phyloP scores from a whole-genome alignment of 2,797 vertebrate species.

The Lithobates pipiens region DNA sequence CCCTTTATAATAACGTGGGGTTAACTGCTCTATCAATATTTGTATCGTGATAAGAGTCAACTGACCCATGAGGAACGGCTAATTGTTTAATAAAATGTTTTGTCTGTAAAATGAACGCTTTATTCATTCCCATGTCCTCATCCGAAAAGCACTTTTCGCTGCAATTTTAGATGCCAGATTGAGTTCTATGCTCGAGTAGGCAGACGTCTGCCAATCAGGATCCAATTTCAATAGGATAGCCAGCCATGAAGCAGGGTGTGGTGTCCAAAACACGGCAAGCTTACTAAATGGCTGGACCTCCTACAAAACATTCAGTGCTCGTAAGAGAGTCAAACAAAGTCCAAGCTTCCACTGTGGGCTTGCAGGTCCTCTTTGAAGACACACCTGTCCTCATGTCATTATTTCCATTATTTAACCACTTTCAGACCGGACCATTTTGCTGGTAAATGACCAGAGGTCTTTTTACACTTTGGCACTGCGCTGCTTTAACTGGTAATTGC shows the following conservation, averaged over 20 bases:
- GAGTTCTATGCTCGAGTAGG: conserved; percentile 28
- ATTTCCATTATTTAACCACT: background rate
- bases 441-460: too few species aligned
- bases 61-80: conserved; percentile 10
- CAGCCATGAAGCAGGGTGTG: conserved; percentile 10
- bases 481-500: too few species aligned
- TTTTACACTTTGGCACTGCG: too few species aligned
- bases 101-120: background rate
- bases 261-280: background rate
- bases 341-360: background rate
- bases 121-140: conserved; percentile 44
- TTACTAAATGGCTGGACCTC: background rate
- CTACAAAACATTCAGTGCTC: background rate
- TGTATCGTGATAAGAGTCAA: conserved; percentile 9
- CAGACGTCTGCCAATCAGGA: conserved; percentile 29
- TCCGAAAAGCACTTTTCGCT: conserved; percentile 10
- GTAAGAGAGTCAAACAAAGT: background rate
- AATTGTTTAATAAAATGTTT: conserved; percentile 37
- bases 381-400: conserved; percentile 42
- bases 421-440: too few species aligned
- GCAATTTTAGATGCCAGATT: conserved; percentile 44
- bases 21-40: conserved; percentile 35
- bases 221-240: conserved; percentile 53
- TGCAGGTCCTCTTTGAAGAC: conserved; percentile 29
- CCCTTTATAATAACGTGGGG: conserved; percentile 16